phyloP scores from a whole-genome alignment of 2,888 invertebrate genomes.

The Rhagonycha lutea region DNA sequence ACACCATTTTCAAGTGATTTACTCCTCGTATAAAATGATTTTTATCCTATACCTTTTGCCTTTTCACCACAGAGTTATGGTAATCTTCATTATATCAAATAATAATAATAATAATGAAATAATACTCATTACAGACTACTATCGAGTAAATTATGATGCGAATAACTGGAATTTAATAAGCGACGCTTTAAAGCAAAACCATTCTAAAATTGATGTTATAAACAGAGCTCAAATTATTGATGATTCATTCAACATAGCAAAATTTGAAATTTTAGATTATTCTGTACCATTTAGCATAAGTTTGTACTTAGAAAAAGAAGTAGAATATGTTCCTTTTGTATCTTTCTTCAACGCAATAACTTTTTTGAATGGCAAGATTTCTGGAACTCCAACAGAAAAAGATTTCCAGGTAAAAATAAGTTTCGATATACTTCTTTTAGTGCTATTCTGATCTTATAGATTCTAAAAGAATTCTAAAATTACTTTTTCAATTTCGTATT shows the following conservation, averaged over 20 bases:
- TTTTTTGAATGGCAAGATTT: conserved; percentile 30
- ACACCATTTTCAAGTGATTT: too few species aligned
- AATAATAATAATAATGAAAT: background rate
- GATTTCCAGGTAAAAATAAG: conserved; percentile 31
- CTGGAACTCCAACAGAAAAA: conserved; percentile 17
- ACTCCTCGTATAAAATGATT: too few species aligned
- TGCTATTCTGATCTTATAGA: too few species aligned
- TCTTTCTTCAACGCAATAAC: conserved; percentile 46
- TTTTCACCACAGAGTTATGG: too few species aligned
- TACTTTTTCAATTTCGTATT: background rate
- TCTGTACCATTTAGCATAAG: conserved; percentile 61
- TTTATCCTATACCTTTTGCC: too few species aligned
- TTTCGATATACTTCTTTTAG: background rate
- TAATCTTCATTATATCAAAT: too few species aligned
- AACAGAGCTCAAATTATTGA: conserved; percentile 78
- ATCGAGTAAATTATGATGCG: conserved; percentile 77
- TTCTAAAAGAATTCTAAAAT: background rate
- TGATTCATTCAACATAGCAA: conserved; percentile 69
- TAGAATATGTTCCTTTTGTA: conserved; percentile 69
- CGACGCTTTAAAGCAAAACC: conserved; percentile 54
- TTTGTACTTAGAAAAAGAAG: conserved; percentile 61
- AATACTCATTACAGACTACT: conserved; percentile 57
- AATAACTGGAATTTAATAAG: conserved; percentile 73
- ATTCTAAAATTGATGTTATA: conserved; percentile 58
- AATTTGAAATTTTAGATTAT: conserved; percentile 62